Evolutionary conservation across 2,797 vertebrate genomes (phyloP), one percentile per base, ranked within the genome.

Genomic region (Carduelis carduelis): DNA sequence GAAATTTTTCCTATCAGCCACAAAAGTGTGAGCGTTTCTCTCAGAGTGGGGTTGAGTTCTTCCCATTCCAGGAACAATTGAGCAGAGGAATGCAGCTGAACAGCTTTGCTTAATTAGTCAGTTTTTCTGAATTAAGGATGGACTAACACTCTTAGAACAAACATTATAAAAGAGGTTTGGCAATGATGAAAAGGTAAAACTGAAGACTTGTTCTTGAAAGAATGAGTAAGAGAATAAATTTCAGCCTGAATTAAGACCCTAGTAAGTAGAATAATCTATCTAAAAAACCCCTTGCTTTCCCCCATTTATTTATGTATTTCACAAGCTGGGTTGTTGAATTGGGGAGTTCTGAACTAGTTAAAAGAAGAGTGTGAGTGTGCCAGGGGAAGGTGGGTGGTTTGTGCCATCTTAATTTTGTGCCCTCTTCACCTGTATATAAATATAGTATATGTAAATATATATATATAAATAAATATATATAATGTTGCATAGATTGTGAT

Each of bases 81-180:
- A 89, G 56, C 50, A 89, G 61, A 76, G 80, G 95, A 97, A 96
- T 97, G 96, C 39, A 87, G 93, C 41, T 95, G 77, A 91, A 93
- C 95, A 60, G 69, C 94, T 93, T 94, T 91, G 69, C 34, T 66
- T 95, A 96, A 95, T 93, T 93, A 83, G 71, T 90, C 84, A 92
- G 83, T 94, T 92, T 87, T 83, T 72, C 57, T 95, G 92, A 88
- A 90, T 55, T 61, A 63, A 89, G 64, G 89, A 74, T 91, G 87
- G 64, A 95, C 78, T 78, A 70, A 90, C 59, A n/a, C 50, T 75
- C 71, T 68, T 53, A 60, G 39, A 69, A 81, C 50, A 85, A 80
- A 37, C 14, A 68, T 17, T 93, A 95, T 96, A 93, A 97, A 96
- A 95, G 82, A 87, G 14, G 11, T 39, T 24, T 91, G 50, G 16